Percentiles rank a stretch among this genome's conserved stretches.
phyloP scores from a whole-genome alignment of 2,888 invertebrate genomes.

The Drosophila pullipes region DNA sequence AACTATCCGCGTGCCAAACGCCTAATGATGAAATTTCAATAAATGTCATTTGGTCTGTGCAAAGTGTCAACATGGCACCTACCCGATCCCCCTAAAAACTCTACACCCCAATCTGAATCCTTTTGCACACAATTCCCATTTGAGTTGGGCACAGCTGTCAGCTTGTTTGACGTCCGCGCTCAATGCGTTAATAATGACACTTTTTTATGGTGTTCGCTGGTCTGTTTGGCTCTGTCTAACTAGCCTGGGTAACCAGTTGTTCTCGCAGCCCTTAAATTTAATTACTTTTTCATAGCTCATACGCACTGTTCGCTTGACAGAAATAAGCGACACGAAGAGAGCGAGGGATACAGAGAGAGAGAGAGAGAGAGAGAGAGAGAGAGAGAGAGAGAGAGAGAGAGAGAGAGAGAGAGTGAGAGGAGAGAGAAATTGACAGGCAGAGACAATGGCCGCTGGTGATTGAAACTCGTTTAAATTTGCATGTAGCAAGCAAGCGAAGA shows the following conservation, averaged over 20 bases:
- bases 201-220: slow-evolving; percentile 53
- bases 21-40: slow-evolving; percentile 77
- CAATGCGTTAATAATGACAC: slow-evolving; percentile 82
- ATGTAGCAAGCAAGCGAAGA: slow-evolving; percentile 71
- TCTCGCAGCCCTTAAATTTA: slow-evolving; percentile 78
- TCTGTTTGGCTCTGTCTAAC: slow-evolving; percentile 43
- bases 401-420: neutral
- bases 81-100: slow-evolving; percentile 36
- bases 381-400: neutral
- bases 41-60: slow-evolving; percentile 73
- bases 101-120: slow-evolving; percentile 4
- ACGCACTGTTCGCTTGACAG: slow-evolving; percentile 61
- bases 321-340: slow-evolving; percentile 11
- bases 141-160: slow-evolving; percentile 70
- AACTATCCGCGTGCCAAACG: slow-evolving; percentile 9
- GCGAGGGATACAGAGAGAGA: too few species aligned
- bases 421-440: slow-evolving; percentile 6
- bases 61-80: slow-evolving; percentile 74
- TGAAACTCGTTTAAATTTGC: slow-evolving; percentile 82
- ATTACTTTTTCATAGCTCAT: slow-evolving; percentile 84
- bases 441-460: slow-evolving; percentile 70
- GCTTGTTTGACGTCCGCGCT: slow-evolving; percentile 55
- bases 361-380: too few species aligned
- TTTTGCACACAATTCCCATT: slow-evolving; percentile 18
- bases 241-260: slow-evolving; percentile 52